Base-by-base conservation (phyloP, 2,113 vertebrate genomes). In the Macrotus californicus region DNA sequence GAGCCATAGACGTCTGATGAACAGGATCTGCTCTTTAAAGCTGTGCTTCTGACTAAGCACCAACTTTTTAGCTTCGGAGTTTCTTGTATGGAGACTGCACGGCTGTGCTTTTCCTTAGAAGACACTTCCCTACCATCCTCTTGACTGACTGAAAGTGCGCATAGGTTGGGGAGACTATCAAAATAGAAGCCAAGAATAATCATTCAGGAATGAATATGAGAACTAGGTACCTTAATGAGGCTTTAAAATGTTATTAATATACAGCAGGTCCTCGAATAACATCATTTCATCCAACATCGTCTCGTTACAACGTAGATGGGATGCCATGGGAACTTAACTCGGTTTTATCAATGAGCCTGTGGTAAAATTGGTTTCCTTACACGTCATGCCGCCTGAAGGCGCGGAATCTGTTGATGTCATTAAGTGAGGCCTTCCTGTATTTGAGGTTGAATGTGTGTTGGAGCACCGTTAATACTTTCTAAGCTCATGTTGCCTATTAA, bases 21-120 rank as follows among this genome's bases (percentile, higher is more conserved):
- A 87, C 79, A 90, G 67, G 87, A 97, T 91, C 96, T 97, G 91
- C 80, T 96, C 75, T 97, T 98, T 97, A 96, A 97, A 96, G 77
- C 59, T 97, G 82, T 93, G 72, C 89, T 93, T 96, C 96, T 97
- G 94, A 97, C 83, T 91, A 95, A 97, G 41, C 83, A 92, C 96
- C n/a, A 26, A 97, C 92, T 96, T 97, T 96, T 96, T 64, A 81
- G 72, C 66, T 96, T 46, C 75, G 8, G 50, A 87, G 89, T 36
- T 97, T 93, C 97, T 96, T 1, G 0, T 93, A 7, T 93, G 85
- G 89, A 96, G 92, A 88, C 73, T n/a, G 24, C 67, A 81, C 2
- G 46, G 31, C 39, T 61, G 1, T 59, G 15, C 6, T n/a, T 93
- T 95, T 93, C 11, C 70, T 46, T 80, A 66, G 43, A 80, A 79